phyloP scores from a whole-genome alignment of 2,888 invertebrate genomes.

The Lydus trimaculatus region DNA sequence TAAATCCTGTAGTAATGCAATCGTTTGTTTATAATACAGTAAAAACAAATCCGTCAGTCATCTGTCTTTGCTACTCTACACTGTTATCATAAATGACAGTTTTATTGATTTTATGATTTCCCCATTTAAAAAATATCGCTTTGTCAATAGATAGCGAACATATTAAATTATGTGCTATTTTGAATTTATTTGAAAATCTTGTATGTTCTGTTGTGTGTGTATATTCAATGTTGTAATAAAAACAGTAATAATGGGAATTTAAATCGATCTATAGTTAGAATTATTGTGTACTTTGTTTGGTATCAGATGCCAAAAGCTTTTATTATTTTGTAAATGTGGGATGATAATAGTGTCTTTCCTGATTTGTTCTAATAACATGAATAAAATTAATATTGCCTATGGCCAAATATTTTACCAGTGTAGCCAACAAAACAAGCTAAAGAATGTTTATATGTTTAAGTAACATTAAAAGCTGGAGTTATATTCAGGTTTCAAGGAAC shows the following conservation, averaged over 20 bases:
- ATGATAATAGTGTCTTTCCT: background rate
- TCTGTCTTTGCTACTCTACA: slow-evolving; percentile 59
- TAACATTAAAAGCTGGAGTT: slow-evolving; percentile 52
- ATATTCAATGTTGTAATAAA: background rate
- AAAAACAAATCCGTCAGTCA: slow-evolving; percentile 62
- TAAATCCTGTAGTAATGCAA: slow-evolving; percentile 42
- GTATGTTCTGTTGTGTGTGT: background rate
- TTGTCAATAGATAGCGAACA: background rate
- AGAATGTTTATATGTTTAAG: slow-evolving; percentile 51
- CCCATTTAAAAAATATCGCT: slow-evolving; percentile 6
- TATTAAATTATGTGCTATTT: background rate
- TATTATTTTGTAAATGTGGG: background rate
- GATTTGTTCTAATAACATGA: background rate
- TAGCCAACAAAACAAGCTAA: slow-evolving; percentile 38
- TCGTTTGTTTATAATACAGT: slow-evolving; percentile 60
- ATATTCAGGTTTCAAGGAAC: slow-evolving; percentile 53
- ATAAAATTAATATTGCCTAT: background rate
- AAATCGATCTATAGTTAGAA: background rate
- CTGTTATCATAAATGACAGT: slow-evolving; percentile 41
- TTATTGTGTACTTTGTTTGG: background rate
- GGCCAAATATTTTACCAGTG: slow-evolving; percentile 40
- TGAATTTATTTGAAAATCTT: background rate
- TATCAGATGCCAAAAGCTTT: background rate
- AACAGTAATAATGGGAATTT: too few relatives aligned
- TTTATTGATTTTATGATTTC: slow-evolving; percentile 13